These are phyloP conservation scores for Noctua janthina DNA, from an alignment of 2,888 invertebrate species.

Conservation along the genomic window DNA sequence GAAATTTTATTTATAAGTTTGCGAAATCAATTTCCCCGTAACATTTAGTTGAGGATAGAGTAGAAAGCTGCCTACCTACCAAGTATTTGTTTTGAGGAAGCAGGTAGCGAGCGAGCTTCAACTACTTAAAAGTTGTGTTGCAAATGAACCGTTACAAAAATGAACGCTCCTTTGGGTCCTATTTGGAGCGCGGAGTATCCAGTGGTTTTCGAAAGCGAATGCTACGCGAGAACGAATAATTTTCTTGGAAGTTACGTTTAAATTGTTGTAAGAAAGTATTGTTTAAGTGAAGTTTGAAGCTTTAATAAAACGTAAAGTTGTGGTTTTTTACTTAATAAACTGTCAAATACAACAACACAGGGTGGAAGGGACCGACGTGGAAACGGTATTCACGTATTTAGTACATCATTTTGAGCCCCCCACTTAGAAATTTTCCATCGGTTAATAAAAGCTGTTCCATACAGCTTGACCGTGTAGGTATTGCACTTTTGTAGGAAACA, in stretches of 20 bases:
- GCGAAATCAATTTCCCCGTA: conserved; percentile 67
- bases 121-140: conserved; percentile 85
- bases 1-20: conserved; percentile 55
- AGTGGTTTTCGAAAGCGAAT: conserved; percentile 66
- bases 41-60: conserved; percentile 72
- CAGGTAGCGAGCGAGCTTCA: conserved; percentile 77
- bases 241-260: neutral
- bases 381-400: no score
- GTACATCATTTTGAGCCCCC: no score
- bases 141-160: conserved; percentile 87
- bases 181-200: conserved; percentile 66
- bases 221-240: conserved; percentile 4
- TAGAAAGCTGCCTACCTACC: conserved; percentile 69
- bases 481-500: no score
- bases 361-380: no score
- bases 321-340: neutral
- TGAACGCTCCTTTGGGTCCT: conserved; percentile 76
- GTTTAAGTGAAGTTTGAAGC: neutral
- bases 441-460: no score
- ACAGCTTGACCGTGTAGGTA: no score
- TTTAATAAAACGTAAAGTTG: neutral
- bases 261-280: no score
- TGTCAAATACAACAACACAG: neutral
- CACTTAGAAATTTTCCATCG: no score
- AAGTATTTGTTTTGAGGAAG: conserved; percentile 81